A percentile compares a stretch with the other conserved stretches of the same genome.
These are phyloP conservation scores for Drosophila meridiana DNA, from an alignment of 2,888 invertebrate genomes.

Conservation along the genomic window DNA sequence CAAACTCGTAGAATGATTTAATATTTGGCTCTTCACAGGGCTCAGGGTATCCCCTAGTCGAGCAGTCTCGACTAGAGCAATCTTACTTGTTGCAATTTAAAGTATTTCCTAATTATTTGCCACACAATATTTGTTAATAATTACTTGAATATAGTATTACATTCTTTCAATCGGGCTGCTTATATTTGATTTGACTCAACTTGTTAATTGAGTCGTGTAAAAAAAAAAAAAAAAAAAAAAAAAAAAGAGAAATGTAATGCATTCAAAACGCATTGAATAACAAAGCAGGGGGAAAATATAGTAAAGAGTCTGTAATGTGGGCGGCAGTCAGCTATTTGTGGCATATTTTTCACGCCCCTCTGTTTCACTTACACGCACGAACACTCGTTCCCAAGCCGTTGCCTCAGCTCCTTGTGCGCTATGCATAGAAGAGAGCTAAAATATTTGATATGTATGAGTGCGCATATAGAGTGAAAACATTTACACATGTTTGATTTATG, in stretches of 20 bases:
- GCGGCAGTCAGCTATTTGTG: conserved; percentile 70
- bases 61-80: no score
- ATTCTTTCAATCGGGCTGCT: background rate
- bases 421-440: conserved; percentile 66
- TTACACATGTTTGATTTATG: conserved; percentile 80
- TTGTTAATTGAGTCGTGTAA: background rate
- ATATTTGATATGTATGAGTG: conserved; percentile 76
- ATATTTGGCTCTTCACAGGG: no score
- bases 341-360: conserved; percentile 73
- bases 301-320: conserved; percentile 37
- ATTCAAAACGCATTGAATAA: conserved; percentile 65
- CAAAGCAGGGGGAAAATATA: conserved; percentile 16
- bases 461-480: conserved; percentile 79
- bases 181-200: background rate
- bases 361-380: conserved; percentile 75
- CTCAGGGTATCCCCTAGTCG: no score
- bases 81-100: no score
- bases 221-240: background rate
- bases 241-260: background rate
- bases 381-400: conserved; percentile 22
- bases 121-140: background rate
- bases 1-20: no score
- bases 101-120: no score
- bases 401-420: conserved; percentile 34
- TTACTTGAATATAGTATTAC: background rate